Base-by-base conservation (phyloP, 2,888 invertebrate genomes). In the Miltochrista miniata region DNA sequence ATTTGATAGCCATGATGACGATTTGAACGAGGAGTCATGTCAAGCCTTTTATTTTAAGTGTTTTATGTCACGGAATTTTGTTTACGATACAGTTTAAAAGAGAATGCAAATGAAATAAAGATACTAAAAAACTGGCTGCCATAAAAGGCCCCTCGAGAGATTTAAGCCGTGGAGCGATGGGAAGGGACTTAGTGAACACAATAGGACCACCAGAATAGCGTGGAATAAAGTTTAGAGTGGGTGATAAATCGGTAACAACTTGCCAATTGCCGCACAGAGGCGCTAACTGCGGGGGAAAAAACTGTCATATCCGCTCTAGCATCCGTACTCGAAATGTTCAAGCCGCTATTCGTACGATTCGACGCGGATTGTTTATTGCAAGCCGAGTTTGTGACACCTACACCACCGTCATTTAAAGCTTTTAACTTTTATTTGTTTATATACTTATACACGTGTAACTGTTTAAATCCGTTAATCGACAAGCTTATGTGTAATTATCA, bases 181-280 rank as follows among this genome's bases (percentile, higher is more conserved):
- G 77, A 71, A 74, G 75, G 76, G 82, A 68, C 81, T 83, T 82
- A 81, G 70, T 50, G 64, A 78, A 82, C 71, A 90, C 90, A 90
- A 91, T 88, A 81, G 90, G 90, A 91, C 90, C 90, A 90, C 90
- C 90, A 82, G 78, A 87, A 85, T 83, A 78, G 86, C 78, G 75
- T 78, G 76, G 84, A 81, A 87, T 87, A 83, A 86, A 86, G 72
- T 87, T 87, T 78, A 84, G 90, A 90, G 90, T 87, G 87, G 87
- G 81, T 77, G 78, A 66, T 82, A 82, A 91, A 90, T 86, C 86
- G 86, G 87, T 87, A 86, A 89, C 85, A 84, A 85, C 87, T 82
- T 64, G 89, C 89, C 85, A 89, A 90, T 90, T 85, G 87, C 84
- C 82, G 79, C 86, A 86, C 90, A 83, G 90, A 88, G 90, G 90